These are phyloP conservation scores for Stictocephala bisonia DNA, from an alignment of 2,888 invertebrate genomes.

Conservation along the genomic window DNA sequence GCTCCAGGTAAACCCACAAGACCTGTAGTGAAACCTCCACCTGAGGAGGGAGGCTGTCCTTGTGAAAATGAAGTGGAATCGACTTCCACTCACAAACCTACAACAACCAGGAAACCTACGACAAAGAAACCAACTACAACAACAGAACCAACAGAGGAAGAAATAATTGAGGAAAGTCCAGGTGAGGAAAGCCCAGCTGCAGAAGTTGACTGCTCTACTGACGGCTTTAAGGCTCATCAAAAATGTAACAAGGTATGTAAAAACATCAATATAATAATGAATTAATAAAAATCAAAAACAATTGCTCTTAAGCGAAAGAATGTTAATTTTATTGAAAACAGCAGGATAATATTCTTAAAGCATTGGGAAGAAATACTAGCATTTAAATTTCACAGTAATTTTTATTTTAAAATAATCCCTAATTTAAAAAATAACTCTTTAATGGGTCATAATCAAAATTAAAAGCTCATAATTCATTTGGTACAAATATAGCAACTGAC, in stretches of 20 bases:
- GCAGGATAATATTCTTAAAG: too few relatives aligned
- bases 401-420: too few relatives aligned
- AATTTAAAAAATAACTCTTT: too few relatives aligned
- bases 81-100: slow-evolving; percentile 29
- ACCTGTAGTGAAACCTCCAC: background rate
- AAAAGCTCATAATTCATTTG: too few relatives aligned
- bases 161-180: background rate
- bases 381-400: too few relatives aligned
- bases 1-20: background rate
- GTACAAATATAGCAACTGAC: too few relatives aligned
- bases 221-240: slow-evolving; percentile 56
- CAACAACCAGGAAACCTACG: slow-evolving; percentile 19
- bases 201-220: slow-evolving; percentile 56
- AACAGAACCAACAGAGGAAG: slow-evolving; percentile 17
- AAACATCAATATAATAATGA: too few relatives aligned
- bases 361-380: too few relatives aligned
- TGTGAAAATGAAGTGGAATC: slow-evolving; percentile 27
- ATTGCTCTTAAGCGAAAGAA: too few relatives aligned
- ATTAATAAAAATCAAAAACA: too few relatives aligned
- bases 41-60: background rate
- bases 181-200: slow-evolving; percentile 43
- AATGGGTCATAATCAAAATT: too few relatives aligned
- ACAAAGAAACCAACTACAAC: slow-evolving; percentile 13
- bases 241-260: slow-evolving; percentile 58
- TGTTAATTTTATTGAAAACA: too few relatives aligned